Conservation (phyloP, 2,888 invertebrate genomes). For the Agrotis puta region DNA sequence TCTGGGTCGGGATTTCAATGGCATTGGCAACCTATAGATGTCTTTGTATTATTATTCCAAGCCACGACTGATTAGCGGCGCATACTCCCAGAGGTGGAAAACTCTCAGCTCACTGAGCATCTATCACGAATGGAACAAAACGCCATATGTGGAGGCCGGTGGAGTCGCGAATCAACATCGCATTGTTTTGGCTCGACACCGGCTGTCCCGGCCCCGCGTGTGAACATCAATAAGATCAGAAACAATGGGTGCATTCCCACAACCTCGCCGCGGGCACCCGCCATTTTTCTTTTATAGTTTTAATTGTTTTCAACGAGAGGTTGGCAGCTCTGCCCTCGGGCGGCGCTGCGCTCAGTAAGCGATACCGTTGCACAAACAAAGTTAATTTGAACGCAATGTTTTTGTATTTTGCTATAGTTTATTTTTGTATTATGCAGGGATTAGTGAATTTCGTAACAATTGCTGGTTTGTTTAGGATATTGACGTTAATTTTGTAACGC, state of each 20-base stretch:
- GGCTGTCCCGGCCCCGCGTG: constrained; percentile 66
- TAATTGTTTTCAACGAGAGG: constrained; percentile 88
- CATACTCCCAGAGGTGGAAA: constrained; percentile 62
- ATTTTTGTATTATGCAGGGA: constrained; percentile 66
- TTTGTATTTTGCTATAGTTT: constrained; percentile 68
- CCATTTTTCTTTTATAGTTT: constrained; percentile 77
- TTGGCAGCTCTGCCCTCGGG: constrained; percentile 83
- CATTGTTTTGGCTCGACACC: constrained; percentile 69
- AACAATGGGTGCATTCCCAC: constrained; percentile 85
- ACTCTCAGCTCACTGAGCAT: constrained; percentile 62
- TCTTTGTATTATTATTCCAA: constrained; percentile 58
- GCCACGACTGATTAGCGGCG: constrained; percentile 57
- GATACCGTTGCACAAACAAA: constrained; percentile 75
- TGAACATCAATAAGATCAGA: constrained; percentile 75
- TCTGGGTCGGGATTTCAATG: background rate
- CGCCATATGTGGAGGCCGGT: constrained; percentile 67
- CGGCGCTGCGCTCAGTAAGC: constrained; percentile 71
- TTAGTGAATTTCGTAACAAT: constrained; percentile 61
- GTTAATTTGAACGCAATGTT: constrained; percentile 70
- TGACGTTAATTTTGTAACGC: constrained; percentile 32
- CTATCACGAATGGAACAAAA: constrained; percentile 68
- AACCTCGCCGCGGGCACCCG: constrained; percentile 80
- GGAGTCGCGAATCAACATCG: constrained; percentile 67
- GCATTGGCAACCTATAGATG: constrained; percentile 4
- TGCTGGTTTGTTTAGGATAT: constrained; percentile 55